phyloP scores from a whole-genome alignment of 2,113 vertebrate genomes.

The Miniopterus natalensis region DNA sequence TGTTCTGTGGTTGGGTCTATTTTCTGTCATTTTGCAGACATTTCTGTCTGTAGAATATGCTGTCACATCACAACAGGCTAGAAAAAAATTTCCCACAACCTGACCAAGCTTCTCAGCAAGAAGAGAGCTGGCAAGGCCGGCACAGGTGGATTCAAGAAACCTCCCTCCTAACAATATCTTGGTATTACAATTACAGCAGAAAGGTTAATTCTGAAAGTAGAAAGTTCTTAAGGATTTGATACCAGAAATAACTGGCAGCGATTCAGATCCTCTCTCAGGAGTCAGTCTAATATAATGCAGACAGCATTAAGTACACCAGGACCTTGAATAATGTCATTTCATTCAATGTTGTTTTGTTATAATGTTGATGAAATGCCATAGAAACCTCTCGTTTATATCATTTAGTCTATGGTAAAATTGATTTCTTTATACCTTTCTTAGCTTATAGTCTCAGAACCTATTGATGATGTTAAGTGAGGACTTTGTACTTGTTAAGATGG shows the following conservation, averaged over 20 bases:
- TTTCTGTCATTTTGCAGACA: slow-evolving; percentile 46
- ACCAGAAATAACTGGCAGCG: neutral
- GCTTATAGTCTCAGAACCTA: neutral
- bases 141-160: neutral
- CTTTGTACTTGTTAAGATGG: neutral
- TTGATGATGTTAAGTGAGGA: neutral
- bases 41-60: slow-evolving; percentile 5
- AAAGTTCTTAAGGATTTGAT: neutral
- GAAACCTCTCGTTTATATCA: neutral
- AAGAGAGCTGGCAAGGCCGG: neutral
- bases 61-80: neutral
- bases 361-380: neutral
- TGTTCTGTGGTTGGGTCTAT: neutral
- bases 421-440: neutral
- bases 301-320: too few species aligned
- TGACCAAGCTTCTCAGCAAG: neutral
- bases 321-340: neutral
- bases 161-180: neutral
- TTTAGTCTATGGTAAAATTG: neutral
- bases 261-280: neutral
- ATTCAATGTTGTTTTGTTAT: too few species aligned
- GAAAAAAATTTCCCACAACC: neutral
- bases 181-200: neutral
- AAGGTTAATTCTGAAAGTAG: neutral
- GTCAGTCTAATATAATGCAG: too few species aligned